Percentiles rank a stretch among this genome's conserved stretches.
phyloP scores from a whole-genome alignment of 2,888 invertebrate genomes.

The Cataglyphis cursor region DNA sequence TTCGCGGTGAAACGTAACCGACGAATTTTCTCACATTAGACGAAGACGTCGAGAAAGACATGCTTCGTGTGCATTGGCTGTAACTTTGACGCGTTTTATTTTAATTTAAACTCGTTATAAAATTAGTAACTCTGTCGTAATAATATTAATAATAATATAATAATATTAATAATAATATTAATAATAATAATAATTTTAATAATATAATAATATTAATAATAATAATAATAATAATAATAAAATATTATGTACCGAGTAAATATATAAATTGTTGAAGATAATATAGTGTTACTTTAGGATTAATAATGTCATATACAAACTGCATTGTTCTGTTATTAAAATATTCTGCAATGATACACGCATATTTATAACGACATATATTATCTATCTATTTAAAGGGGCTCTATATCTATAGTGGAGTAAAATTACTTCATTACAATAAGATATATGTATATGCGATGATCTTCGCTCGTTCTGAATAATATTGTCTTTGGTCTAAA shows the following conservation, averaged over 20 bases:
- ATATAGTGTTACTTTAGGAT: not conserved
- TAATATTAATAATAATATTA: too few species aligned
- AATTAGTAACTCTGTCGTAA: not conserved
- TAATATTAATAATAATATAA: not conserved
- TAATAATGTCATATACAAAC: not conserved
- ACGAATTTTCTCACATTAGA: conserved; percentile 71
- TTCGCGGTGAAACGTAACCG: conserved; percentile 60
- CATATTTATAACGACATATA: too few species aligned
- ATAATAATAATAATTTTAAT: too few species aligned
- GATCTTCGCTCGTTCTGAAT: conserved; percentile 20
- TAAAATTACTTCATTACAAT: conserved; percentile 11
- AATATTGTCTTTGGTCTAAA: conserved; percentile 35
- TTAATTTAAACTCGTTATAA: not conserved
- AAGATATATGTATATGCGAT: not conserved
- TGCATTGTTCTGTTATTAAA: not conserved
- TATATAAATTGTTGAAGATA: not conserved
- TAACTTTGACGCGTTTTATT: conserved; percentile 53
- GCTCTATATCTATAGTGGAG: too few species aligned
- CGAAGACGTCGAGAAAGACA: conserved; percentile 39
- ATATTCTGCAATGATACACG: not conserved
- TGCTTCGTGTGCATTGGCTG: not conserved
- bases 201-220: too few species aligned
- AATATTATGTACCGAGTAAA: not conserved
- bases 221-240: not conserved
- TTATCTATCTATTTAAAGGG: too few species aligned